Evolutionary conservation across 2,888 invertebrate species (phyloP).

Genomic region (Atethmia centrago): DNA sequence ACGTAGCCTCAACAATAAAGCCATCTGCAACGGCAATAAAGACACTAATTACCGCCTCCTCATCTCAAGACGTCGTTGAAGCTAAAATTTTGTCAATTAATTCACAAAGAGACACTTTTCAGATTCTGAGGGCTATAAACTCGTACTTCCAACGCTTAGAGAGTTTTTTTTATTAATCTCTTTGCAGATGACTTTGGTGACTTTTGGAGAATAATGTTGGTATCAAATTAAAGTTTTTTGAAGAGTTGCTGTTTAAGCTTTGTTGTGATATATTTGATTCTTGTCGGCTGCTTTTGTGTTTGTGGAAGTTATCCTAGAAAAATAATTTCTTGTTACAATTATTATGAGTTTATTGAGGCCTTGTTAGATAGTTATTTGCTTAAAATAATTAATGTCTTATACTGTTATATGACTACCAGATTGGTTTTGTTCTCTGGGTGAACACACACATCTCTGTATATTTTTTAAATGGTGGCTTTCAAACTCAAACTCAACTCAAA

Average conservation of each 20-base stretch:
- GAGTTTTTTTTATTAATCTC: slow-evolving; percentile 43
- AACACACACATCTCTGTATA: too few species aligned
- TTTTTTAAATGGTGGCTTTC: too few species aligned
- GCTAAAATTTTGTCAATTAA: slow-evolving; percentile 56
- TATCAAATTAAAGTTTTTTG: slow-evolving; percentile 31
- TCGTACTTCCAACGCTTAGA: slow-evolving; percentile 18
- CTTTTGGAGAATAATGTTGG: slow-evolving; percentile 26
- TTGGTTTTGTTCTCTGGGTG: too few species aligned
- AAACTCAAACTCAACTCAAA: too few species aligned
- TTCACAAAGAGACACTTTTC: slow-evolving; percentile 49
- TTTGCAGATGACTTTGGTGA: slow-evolving; percentile 30
- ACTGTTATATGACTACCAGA: too few species aligned
- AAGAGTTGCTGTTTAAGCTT: background rate
- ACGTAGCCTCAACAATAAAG: slow-evolving; percentile 19
- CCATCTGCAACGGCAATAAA: slow-evolving; percentile 36
- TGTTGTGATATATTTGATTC: slow-evolving; percentile 13
- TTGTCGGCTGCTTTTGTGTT: background rate
- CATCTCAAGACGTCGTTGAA: slow-evolving; percentile 9
- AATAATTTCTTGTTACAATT: too few species aligned
- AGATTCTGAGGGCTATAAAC: slow-evolving; percentile 25
- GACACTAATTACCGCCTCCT: slow-evolving; percentile 38
- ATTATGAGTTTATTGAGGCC: too few species aligned
- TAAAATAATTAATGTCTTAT: too few species aligned
- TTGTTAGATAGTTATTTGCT: too few species aligned
- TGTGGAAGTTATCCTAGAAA: background rate